Conservation (phyloP, 2,888 invertebrate genomes). For the Agrochola lota region DNA sequence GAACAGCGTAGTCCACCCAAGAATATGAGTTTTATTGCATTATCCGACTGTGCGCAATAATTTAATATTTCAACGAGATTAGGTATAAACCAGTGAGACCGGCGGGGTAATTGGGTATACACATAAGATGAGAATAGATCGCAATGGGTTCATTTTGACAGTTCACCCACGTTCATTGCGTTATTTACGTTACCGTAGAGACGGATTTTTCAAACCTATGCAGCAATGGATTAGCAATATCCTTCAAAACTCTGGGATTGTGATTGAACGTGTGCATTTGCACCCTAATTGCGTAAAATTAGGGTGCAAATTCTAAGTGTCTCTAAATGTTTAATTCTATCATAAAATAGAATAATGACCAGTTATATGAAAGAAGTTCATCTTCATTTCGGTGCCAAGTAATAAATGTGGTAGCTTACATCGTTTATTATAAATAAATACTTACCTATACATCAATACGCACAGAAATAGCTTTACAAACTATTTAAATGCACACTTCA, state of each 20-base stretch:
- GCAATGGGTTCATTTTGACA: too few relatives aligned
- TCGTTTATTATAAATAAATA: constrained; percentile 17
- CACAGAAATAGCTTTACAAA: constrained; percentile 22
- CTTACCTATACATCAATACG: constrained; percentile 8
- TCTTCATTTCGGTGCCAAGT: constrained; percentile 52
- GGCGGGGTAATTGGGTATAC: too few relatives aligned
- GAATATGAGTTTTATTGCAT: background rate
- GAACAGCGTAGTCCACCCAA: background rate
- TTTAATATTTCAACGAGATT: constrained; percentile 1
- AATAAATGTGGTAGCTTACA: constrained; percentile 41
- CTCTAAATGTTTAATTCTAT: constrained; percentile 3
- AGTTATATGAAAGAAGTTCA: background rate
- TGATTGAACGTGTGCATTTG: too few relatives aligned
- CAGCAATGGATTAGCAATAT: too few relatives aligned
- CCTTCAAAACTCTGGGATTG: too few relatives aligned
- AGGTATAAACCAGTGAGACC: background rate
- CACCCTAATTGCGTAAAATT: too few relatives aligned
- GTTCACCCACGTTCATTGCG: too few relatives aligned
- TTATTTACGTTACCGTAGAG: too few relatives aligned
- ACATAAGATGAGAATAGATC: too few relatives aligned
- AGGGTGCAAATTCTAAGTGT: background rate
- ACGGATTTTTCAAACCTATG: too few relatives aligned
- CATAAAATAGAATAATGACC: constrained; percentile 35
- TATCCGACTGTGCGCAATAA: background rate
- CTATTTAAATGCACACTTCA: constrained; percentile 36